Conservation (phyloP, 2,113 vertebrate genomes). For the Eubucco bourcierii region DNA sequence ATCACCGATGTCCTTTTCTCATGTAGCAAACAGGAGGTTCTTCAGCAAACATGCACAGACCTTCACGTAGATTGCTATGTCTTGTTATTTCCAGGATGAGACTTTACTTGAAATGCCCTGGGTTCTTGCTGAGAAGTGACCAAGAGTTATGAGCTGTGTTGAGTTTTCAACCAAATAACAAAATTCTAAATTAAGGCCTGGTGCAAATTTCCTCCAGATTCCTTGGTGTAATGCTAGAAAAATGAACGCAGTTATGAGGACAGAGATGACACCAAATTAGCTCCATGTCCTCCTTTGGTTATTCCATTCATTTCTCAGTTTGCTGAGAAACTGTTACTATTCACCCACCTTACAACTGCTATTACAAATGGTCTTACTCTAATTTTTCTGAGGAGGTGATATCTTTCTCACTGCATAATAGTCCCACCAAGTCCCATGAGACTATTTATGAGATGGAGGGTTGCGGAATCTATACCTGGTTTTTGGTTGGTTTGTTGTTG, state of each 20-base stretch:
- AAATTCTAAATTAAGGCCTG: not conserved
- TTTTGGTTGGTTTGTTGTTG: not conserved
- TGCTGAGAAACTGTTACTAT: not conserved
- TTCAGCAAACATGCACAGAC: not conserved
- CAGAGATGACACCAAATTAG: not conserved
- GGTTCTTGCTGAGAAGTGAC: not conserved
- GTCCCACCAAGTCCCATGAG: not conserved
- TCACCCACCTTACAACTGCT: not conserved
- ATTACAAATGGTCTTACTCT: slow-evolving; percentile 18
- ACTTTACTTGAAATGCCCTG: not conserved
- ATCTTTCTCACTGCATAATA: not conserved
- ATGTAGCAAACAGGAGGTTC: not conserved
- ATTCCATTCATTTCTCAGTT: not conserved
- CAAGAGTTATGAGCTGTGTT: not conserved
- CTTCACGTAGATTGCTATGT: not conserved
- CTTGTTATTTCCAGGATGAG: not conserved
- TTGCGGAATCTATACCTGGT: not conserved
- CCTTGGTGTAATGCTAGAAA: not conserved
- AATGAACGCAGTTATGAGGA: not conserved
- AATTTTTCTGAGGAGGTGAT: not conserved
- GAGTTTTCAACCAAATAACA: not conserved
- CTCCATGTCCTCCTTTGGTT: not conserved
- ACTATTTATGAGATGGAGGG: not conserved
- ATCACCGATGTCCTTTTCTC: not conserved
- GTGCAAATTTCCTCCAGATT: not conserved